phyloP scores from a whole-genome alignment of 1,140 invertebrate species.

The Eumaeus atala region DNA sequence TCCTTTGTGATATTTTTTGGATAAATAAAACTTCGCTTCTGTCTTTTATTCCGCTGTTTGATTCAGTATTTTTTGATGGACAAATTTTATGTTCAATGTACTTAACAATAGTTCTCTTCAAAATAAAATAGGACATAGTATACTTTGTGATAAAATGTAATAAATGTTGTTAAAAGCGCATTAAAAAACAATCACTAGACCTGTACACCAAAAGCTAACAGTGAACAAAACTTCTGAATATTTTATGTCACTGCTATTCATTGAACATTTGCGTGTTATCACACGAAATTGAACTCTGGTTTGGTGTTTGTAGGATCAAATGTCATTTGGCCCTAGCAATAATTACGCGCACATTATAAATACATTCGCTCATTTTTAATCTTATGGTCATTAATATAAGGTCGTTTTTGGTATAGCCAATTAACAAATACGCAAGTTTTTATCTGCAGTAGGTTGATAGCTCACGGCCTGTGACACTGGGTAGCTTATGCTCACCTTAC shows the following conservation, averaged over 20 bases:
- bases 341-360: constrained; percentile 11
- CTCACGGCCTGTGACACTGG: constrained; percentile 26
- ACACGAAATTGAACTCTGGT: constrained; percentile 21
- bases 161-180: too few relatives aligned
- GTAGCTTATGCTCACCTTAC: constrained; percentile 17
- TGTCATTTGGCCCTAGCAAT: constrained; percentile 16
- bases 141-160: too few relatives aligned
- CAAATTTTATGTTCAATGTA: too few relatives aligned
- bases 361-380: not conserved
- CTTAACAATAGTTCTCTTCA: too few relatives aligned
- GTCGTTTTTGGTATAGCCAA: constrained; percentile 4
- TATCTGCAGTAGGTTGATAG: constrained; percentile 26
- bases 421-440: constrained; percentile 8
- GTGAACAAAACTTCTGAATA: not conserved
- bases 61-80: too few relatives aligned
- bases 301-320: constrained; percentile 16
- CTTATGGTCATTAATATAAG: not conserved
- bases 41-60: too few relatives aligned
- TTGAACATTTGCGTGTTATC: constrained; percentile 23
- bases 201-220: too few relatives aligned
- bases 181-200: too few relatives aligned
- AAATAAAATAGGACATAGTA: too few relatives aligned
- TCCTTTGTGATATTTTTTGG: too few relatives aligned
- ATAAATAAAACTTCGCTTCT: too few relatives aligned
- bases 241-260: constrained; percentile 19